phyloP scores from a whole-genome alignment of 2,888 invertebrate genomes.

The Pollenia angustigena region DNA sequence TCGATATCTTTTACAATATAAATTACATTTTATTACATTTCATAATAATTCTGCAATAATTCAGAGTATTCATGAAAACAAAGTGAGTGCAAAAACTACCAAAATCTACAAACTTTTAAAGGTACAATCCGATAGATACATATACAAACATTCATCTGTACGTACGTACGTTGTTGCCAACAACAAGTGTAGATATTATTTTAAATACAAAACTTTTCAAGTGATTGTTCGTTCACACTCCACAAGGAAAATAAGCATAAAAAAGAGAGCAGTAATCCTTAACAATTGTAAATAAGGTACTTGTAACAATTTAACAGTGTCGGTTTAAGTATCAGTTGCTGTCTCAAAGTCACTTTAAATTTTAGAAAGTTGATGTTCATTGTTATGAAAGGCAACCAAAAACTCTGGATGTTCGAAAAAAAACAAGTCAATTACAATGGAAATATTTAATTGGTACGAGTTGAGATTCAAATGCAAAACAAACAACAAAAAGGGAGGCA shows the following conservation, averaged over 20 bases:
- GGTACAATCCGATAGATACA: too few species aligned
- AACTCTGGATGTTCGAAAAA: background rate
- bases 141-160: background rate
- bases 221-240: conserved; percentile 12
- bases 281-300: conserved; percentile 14
- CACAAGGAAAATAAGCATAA: background rate
- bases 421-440: conserved; percentile 12
- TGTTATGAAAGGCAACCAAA: background rate
- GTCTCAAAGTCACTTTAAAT: background rate
- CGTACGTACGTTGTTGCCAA: background rate
- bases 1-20: conserved; percentile 68
- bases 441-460: conserved; percentile 1
- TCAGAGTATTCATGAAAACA: background rate
- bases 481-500: background rate
- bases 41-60: conserved; percentile 63
- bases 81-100: background rate
- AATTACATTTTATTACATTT: conserved; percentile 72
- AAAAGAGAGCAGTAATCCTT: background rate
- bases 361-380: conserved; percentile 32
- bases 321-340: background rate
- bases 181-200: conserved; percentile 6
- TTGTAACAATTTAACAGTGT: conserved; percentile 26
- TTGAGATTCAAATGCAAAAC: conserved; percentile 14
- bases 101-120: background rate
- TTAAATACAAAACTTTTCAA: conserved; percentile 4